Conservation (phyloP, 2,888 invertebrate genomes). For the Epirrhoe tristata region DNA sequence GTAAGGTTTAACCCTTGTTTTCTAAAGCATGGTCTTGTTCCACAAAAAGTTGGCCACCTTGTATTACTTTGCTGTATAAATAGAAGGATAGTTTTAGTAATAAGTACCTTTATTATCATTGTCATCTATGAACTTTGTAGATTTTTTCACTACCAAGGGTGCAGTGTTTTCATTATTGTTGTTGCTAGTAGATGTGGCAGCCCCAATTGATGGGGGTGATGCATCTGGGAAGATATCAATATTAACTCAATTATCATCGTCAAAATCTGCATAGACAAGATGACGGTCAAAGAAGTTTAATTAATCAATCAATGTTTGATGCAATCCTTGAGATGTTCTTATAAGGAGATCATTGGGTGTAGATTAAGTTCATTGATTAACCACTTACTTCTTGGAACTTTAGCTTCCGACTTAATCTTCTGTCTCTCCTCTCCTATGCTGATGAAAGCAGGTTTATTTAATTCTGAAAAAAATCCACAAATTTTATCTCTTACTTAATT, state of each 20-base stretch:
- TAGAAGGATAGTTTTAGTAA: background rate
- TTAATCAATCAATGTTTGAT: background rate
- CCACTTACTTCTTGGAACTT: slow-evolving; percentile 38
- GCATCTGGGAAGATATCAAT: slow-evolving; percentile 6
- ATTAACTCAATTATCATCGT: background rate
- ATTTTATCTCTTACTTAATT: slow-evolving; percentile 40
- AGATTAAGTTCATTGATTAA: no score
- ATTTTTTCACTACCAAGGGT: slow-evolving; percentile 40
- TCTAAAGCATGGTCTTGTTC: background rate
- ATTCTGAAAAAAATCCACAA: background rate
- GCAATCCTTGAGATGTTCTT: no score
- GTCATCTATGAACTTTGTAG: slow-evolving; percentile 39
- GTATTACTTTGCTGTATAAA: background rate
- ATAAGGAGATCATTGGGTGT: no score
- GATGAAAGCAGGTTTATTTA: slow-evolving; percentile 43
- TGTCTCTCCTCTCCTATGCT: slow-evolving; percentile 59
- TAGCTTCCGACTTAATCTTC: slow-evolving; percentile 49
- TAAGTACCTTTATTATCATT: slow-evolving; percentile 55
- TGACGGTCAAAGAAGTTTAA: background rate
- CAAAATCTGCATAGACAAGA: no score
- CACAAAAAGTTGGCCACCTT: background rate
- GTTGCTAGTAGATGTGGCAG: background rate
- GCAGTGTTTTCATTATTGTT: slow-evolving; percentile 30
- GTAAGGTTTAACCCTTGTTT: background rate
- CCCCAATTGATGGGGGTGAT: slow-evolving; percentile 1